Conservation (phyloP, 2,797 vertebrate genomes). For the Mormyrus hasselquistii region DNA sequence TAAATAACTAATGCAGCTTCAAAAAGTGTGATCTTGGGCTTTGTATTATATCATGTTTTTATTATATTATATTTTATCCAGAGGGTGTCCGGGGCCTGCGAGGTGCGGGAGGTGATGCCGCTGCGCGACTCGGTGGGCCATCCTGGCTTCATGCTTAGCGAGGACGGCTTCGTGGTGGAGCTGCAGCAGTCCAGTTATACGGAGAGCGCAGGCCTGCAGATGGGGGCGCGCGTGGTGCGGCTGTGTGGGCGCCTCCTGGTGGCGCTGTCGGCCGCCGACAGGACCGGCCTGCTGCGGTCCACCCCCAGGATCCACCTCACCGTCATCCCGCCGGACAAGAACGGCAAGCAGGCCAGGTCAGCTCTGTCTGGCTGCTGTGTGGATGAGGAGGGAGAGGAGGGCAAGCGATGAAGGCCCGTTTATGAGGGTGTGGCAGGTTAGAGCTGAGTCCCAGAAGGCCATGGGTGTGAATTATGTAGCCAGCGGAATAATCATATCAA, state of each 20-base stretch:
- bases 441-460: background rate
- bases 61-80: constrained; percentile 43
- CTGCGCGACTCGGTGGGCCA: constrained; percentile 79
- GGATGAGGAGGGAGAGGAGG: background rate
- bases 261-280: constrained; percentile 62
- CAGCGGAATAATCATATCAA: background rate
- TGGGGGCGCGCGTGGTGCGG: constrained; percentile 74
- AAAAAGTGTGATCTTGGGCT: background rate
- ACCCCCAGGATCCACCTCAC: constrained; percentile 85
- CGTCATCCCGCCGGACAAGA: constrained; percentile 79
- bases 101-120: constrained; percentile 77
- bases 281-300: constrained; percentile 64
- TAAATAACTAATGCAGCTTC: background rate
- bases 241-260: constrained; percentile 75
- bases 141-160: constrained; percentile 78
- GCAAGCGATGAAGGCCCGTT: background rate
- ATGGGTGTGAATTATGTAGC: background rate
- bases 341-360: constrained; percentile 83
- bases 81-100: constrained; percentile 83
- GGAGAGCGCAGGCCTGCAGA: constrained; percentile 76
- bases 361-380: constrained; percentile 2
- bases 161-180: constrained; percentile 80
- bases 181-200: constrained; percentile 84
- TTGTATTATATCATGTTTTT: background rate
- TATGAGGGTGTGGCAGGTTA: background rate